Evolutionary conservation across 2,888 invertebrate genomes (phyloP), one percentile per base, ranked within the genome.

Genomic region (Gandaritis pyraliata): DNA sequence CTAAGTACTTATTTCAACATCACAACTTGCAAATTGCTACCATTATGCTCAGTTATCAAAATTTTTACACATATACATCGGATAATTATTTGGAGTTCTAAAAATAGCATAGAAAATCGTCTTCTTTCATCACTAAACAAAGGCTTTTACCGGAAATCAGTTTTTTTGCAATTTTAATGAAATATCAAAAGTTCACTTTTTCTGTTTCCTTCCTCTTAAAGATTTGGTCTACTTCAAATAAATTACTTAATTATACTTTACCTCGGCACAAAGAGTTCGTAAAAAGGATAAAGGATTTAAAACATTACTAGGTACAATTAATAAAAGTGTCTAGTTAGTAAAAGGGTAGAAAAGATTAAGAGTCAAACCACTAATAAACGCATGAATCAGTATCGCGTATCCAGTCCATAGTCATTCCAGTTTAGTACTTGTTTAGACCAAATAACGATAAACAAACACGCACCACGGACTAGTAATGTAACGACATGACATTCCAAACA

Each of bases 191-290:
- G 3, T 64, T 68, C 57, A 60, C 54, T 69, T 67, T 68, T 70
- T 69, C 50, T 64, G 54, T 65, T 64, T 58, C 52, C 52, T 68
- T 68, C 11, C 43, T 66, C 59, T 39, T 51, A 62, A 47, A 68
- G 54, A 59, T 67, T 68, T 71, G 65, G 39, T 46, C 60, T 61
- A 49, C 63, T 61, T 68, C 58, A 69, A 68, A 70, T 65, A 70
- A 61, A 68, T 65, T 63, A 67, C 58, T 65, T 64, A 66, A 29
- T n/a, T 10, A n/a, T 71, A 73, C 61, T 71, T 75, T 73, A 78
- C 75, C 77, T 78, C 71, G 61, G 48, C 62, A 60, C 46, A 62
- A 57, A 58, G 52, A 58, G 55, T 70, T 72, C 64, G 65, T 58
- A 61, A 51, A 70, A 57, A 65, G 56, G 55, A 45, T 65, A 64